Evolutionary conservation across 1,140 invertebrate species (phyloP).

Genomic region (Drosophila asahinai): DNA sequence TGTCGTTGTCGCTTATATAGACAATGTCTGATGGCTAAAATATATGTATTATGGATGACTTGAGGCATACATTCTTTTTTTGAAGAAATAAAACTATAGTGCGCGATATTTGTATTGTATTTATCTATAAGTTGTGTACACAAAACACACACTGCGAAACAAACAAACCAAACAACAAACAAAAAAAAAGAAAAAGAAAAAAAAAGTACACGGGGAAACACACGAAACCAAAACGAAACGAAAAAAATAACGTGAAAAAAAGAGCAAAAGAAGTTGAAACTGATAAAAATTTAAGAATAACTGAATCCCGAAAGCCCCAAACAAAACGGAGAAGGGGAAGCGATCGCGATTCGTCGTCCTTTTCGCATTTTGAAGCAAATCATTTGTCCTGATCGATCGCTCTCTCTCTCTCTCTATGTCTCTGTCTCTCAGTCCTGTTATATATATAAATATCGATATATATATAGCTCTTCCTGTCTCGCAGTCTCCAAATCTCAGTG

Average conservation of each 20-base stretch:
- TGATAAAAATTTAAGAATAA: slow-evolving; percentile 76
- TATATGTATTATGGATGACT: slow-evolving; percentile 80
- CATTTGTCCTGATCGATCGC: slow-evolving; percentile 39
- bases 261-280: slow-evolving; percentile 72
- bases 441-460: slow-evolving; percentile 15
- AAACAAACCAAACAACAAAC: slow-evolving; percentile 44
- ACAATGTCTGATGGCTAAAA: slow-evolving; percentile 63
- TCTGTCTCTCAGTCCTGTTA: slow-evolving; percentile 17
- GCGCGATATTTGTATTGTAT: slow-evolving; percentile 82
- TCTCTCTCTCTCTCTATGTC: slow-evolving; percentile 34
- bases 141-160: slow-evolving; percentile 37
- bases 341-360: slow-evolving; percentile 19
- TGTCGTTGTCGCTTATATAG: slow-evolving; percentile 53
- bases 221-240: slow-evolving; percentile 43
- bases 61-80: slow-evolving; percentile 82
- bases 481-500: slow-evolving; percentile 19
- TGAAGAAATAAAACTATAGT: slow-evolving; percentile 79
- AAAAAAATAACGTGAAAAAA: slow-evolving; percentile 58
- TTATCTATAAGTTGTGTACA: slow-evolving; percentile 76
- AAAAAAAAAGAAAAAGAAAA: slow-evolving; percentile 29
- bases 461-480: slow-evolving; percentile 8
- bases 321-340: slow-evolving; percentile 21
- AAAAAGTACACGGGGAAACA: slow-evolving; percentile 27
- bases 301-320: slow-evolving; percentile 48
- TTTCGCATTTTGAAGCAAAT: slow-evolving; percentile 33